phyloP scores from a whole-genome alignment of 2,888 invertebrate species.

The Temnothorax ravouxi region DNA sequence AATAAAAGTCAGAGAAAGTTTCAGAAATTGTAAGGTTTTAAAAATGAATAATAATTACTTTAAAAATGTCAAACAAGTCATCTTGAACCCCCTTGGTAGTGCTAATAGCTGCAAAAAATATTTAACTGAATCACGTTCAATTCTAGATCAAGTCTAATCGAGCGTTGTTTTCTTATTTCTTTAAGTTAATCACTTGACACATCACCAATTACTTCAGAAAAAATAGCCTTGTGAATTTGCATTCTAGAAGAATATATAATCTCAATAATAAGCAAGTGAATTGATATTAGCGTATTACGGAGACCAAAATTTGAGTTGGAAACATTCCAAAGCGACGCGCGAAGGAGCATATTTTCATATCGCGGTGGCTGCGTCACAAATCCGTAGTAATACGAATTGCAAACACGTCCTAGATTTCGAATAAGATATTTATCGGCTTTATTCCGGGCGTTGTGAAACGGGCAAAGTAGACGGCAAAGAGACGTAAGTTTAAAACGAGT shows the following conservation, averaged over 20 bases:
- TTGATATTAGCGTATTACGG: background rate
- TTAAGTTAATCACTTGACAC: background rate
- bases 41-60: too few species aligned
- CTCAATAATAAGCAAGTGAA: background rate
- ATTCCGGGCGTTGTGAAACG: conserved; percentile 12
- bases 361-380: background rate
- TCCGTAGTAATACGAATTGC: conserved; percentile 30
- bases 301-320: conserved; percentile 12
- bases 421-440: conserved; percentile 38
- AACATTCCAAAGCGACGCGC: background rate
- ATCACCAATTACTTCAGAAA: background rate
- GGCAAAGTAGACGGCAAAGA: background rate
- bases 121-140: background rate
- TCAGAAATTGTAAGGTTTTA: too few species aligned
- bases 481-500: background rate
- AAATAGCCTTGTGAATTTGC: background rate
- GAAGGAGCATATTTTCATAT: conserved; percentile 28
- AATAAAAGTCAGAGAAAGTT: too few species aligned
- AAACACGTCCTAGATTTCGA: conserved; percentile 37
- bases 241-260: background rate
- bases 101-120: too few species aligned
- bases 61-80: too few species aligned
- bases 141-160: background rate
- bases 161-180: background rate
- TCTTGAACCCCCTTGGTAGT: too few species aligned